Conservation (phyloP, 1,140 invertebrate species). For the Tigriopus japonicus region DNA sequence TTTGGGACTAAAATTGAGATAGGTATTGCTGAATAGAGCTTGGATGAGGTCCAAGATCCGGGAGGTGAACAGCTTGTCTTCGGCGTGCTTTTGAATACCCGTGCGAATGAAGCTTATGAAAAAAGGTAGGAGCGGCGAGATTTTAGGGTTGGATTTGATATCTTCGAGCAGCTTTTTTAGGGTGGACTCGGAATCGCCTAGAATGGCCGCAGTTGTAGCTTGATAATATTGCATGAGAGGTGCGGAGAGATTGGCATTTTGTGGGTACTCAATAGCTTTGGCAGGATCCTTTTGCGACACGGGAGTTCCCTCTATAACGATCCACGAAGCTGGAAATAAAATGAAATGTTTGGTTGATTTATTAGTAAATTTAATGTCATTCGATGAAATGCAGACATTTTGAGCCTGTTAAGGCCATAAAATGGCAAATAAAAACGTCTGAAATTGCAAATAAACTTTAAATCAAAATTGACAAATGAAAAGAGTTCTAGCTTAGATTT, state of each 20-base stretch:
- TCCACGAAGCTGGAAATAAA: background rate
- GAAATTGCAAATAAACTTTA: no score
- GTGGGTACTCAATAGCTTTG: background rate
- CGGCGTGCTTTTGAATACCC: constrained; percentile 1
- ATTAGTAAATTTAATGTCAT: no score
- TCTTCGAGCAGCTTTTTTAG: background rate
- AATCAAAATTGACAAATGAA: no score
- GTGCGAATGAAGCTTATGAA: constrained; percentile 5
- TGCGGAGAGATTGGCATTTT: background rate
- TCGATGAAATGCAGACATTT: no score
- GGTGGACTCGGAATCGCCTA: background rate
- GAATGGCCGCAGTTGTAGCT: background rate
- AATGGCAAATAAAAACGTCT: no score
- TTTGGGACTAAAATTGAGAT: constrained; percentile 7
- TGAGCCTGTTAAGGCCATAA: no score
- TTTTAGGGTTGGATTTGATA: constrained; percentile 9
- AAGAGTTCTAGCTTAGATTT: no score
- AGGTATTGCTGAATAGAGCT: background rate
- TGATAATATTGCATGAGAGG: constrained; percentile 3
- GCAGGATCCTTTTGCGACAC: background rate
- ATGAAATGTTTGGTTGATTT: background rate
- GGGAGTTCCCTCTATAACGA: background rate
- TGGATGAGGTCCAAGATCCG: background rate
- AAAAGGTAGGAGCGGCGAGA: background rate
- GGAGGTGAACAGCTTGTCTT: background rate